Percentiles rank a stretch among this genome's conserved stretches.
Conservation (phyloP, 2,113 vertebrate species). For the Isurus oxyrinchus region DNA sequence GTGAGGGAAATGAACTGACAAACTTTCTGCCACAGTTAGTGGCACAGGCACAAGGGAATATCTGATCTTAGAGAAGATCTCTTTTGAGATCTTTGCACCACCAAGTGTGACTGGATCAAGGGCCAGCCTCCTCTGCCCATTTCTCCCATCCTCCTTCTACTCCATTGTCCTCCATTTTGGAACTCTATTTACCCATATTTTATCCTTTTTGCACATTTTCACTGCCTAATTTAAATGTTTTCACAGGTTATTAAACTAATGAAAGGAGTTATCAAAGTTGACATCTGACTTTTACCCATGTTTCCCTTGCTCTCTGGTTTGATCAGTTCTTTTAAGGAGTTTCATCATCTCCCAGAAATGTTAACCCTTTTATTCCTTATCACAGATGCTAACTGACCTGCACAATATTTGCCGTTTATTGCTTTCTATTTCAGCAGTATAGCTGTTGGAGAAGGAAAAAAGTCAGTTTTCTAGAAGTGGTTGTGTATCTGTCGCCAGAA, state of each 20-base stretch:
- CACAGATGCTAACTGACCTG: neutral
- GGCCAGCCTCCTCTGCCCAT: neutral
- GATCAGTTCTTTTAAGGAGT: neutral
- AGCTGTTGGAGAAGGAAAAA: neutral
- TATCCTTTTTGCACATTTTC: neutral
- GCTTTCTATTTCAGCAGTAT: neutral
- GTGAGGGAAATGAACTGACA: neutral
- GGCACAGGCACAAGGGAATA: neutral
- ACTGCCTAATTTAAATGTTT: no score
- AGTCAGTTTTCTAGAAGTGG: neutral
- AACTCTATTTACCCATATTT: neutral
- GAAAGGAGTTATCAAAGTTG: neutral
- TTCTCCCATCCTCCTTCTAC: neutral
- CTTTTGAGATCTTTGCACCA: neutral
- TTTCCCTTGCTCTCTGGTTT: neutral
- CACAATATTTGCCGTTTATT: neutral
- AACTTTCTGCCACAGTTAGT: neutral
- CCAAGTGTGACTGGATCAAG: neutral
- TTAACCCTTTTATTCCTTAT: neutral
- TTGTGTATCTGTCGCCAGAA: neutral
- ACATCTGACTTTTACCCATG: neutral
- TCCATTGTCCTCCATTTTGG: neutral
- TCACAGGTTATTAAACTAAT: neutral
- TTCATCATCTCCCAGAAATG: neutral
- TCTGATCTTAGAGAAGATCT: neutral